These are phyloP conservation scores for Psittacula cyanocephala DNA, from an alignment of 2,113 vertebrate species.

Conservation along the genomic window DNA sequence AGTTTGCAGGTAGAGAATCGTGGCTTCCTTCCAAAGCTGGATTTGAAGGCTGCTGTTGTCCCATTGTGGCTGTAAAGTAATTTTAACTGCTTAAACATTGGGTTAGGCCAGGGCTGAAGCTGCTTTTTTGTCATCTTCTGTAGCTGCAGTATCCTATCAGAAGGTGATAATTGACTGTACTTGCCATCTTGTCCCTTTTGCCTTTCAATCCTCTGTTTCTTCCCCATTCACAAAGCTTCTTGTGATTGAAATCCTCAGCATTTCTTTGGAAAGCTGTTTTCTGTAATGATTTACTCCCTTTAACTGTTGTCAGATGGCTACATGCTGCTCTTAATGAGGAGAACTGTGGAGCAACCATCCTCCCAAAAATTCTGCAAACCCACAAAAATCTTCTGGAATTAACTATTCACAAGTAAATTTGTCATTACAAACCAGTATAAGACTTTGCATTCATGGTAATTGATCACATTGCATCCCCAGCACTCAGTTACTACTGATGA, in stretches of 20 bases:
- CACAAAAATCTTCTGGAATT: not conserved
- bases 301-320: not conserved
- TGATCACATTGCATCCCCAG: not conserved
- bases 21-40: not conserved
- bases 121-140: not conserved
- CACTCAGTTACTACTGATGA: not conserved
- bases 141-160: not conserved
- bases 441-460: not conserved
- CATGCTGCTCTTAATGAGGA: not conserved
- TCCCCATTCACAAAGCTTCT: not conserved
- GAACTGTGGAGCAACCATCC: not conserved
- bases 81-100: not conserved
- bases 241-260: not conserved
- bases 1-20: constrained; percentile 86
- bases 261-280: not conserved
- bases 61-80: not conserved
- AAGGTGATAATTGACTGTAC: not conserved
- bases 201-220: not conserved
- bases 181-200: not conserved
- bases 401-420: not conserved
- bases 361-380: not conserved
- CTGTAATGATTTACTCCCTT: not conserved
- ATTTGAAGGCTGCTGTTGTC: not conserved
- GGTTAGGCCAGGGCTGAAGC: not conserved
- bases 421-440: not conserved